These are phyloP conservation scores for Leiothrix lutea DNA, from an alignment of 2,113 vertebrate genomes.

Conservation along the genomic window DNA sequence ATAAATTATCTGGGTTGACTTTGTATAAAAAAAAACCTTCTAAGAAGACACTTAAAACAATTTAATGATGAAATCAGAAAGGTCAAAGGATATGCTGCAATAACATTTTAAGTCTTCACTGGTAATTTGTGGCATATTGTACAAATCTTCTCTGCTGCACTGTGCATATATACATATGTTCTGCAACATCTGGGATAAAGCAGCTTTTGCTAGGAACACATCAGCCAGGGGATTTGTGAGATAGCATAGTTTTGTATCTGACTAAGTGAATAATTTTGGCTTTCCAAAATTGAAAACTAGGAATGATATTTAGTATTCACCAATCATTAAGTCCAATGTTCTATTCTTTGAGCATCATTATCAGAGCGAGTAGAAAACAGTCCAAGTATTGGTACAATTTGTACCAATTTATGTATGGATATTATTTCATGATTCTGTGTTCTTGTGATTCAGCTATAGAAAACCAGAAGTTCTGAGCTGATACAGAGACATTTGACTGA, in stretches of 20 bases:
- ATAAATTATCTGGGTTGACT: not conserved
- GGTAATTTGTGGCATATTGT: constrained; percentile 58
- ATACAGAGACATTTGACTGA: not conserved
- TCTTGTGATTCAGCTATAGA: not conserved
- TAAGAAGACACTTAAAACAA: not conserved
- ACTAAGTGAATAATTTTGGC: not conserved
- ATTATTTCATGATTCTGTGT: not conserved
- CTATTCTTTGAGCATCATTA: not conserved
- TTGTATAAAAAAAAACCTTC: not conserved
- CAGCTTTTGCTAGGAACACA: constrained; percentile 39
- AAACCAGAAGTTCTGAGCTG: not conserved
- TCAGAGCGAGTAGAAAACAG: not conserved
- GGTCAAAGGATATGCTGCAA: not conserved
- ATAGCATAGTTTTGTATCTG: not conserved
- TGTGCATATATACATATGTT: not conserved
- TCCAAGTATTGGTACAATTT: not conserved
- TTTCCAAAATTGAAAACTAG: not conserved
- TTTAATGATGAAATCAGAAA: not conserved
- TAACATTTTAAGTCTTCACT: not conserved
- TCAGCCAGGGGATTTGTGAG: not conserved
- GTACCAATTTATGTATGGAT: not conserved
- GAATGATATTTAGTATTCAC: not conserved
- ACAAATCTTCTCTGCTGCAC: constrained; percentile 42
- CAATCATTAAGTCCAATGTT: not conserved
- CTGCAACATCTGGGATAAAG: constrained; percentile 59